Conservation (phyloP, 2,797 vertebrate species). For the Spinus olivaceus region DNA sequence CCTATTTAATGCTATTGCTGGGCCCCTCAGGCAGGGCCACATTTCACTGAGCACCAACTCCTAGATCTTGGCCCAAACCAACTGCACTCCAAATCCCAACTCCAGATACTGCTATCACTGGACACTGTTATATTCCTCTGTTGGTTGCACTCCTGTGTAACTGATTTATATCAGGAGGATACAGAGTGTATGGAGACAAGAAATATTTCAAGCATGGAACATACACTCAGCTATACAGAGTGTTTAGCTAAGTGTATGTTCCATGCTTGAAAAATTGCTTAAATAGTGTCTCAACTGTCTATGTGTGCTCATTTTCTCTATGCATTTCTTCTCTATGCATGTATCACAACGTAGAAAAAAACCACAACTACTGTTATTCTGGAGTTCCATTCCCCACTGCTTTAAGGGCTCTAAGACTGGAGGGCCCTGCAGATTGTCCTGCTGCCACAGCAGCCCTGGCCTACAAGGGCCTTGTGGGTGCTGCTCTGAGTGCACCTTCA, state of each 20-base stretch:
- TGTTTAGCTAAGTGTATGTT: fast-evolving
- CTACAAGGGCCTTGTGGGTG: too few species aligned
- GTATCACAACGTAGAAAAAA: fast-evolving
- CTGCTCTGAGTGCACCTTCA: too few species aligned
- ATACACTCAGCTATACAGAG: too few species aligned
- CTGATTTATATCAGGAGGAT: fast-evolving
- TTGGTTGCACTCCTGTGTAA: fast-evolving
- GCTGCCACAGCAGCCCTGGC: too few species aligned
- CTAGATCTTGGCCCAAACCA: too few species aligned
- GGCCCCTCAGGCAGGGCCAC: too few species aligned
- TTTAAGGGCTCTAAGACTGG: too few species aligned
- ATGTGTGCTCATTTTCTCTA: too few species aligned
- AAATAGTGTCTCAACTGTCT: not conserved
- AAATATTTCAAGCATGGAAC: too few species aligned
- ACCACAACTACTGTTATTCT: fast-evolving
- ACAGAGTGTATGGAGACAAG: not conserved
- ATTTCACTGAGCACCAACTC: not conserved
- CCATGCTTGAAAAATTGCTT: fast-evolving
- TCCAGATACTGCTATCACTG: fast-evolving
- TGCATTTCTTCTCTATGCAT: fast-evolving
- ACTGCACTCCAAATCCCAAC: fast-evolving
- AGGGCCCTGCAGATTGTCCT: too few species aligned
- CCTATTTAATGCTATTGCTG: too few species aligned
- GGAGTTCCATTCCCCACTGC: too few species aligned
- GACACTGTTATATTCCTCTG: fast-evolving